These are phyloP conservation scores for Upupa epops DNA, from an alignment of 2,113 vertebrate genomes.

Conservation along the genomic window DNA sequence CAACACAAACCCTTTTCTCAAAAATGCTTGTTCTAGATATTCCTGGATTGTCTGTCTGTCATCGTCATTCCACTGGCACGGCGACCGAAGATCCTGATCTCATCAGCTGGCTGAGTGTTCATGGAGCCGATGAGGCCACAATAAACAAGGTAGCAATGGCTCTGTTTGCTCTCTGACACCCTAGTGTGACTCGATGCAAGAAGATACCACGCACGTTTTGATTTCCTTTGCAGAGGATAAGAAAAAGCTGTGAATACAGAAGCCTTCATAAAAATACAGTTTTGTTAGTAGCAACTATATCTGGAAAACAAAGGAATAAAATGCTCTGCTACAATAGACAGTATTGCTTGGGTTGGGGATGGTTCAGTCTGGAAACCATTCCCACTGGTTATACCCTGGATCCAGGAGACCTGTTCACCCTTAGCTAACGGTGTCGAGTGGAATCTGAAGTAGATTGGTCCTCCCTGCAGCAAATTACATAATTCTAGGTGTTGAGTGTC, in stretches of 20 bases:
- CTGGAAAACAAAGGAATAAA: neutral
- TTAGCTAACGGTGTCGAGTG: neutral
- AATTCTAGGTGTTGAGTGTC: neutral
- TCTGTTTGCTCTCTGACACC: neutral
- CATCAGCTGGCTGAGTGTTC: slow-evolving; percentile 83
- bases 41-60: slow-evolving; percentile 65
- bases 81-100: slow-evolving; percentile 80
- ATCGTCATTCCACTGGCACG: slow-evolving; percentile 45
- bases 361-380: neutral
- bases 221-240: neutral
- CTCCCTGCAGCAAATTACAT: slow-evolving; percentile 11
- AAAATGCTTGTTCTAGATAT: slow-evolving; percentile 73
- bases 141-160: slow-evolving; percentile 83
- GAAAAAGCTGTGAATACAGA: neutral
- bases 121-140: slow-evolving; percentile 88
- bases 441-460: neutral
- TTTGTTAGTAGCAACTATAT: neutral
- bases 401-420: neutral
- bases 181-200: neutral
- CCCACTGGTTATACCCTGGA: neutral
- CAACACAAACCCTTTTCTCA: neutral
- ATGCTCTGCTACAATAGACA: neutral
- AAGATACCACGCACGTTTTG: neutral
- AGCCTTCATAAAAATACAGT: neutral
- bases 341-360: neutral